Conservation (phyloP, 1,140 invertebrate genomes). For the Pinna nobilis region DNA sequence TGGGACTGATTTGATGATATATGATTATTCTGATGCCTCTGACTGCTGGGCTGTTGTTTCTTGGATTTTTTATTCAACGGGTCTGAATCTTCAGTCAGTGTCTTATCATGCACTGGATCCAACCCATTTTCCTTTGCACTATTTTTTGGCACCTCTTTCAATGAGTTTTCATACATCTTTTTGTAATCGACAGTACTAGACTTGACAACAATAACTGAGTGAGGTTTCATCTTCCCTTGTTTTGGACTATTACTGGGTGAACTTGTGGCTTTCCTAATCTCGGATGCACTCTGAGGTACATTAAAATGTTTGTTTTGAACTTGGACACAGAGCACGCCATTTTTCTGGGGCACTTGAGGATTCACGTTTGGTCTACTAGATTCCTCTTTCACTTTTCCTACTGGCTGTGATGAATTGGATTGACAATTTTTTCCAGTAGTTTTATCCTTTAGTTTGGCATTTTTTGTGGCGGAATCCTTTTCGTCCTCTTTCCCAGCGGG, state of each 20-base stretch:
- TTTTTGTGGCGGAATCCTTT: background rate
- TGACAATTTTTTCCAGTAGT: constrained; percentile 14
- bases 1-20: constrained; percentile 10
- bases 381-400: constrained; percentile 11
- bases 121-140: too few relatives aligned
- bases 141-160: too few relatives aligned
- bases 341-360: constrained; percentile 1
- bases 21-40: constrained; percentile 1
- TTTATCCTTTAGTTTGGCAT: constrained; percentile 28
- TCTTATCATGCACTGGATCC: too few relatives aligned
- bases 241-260: constrained; percentile 1
- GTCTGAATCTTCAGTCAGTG: too few relatives aligned
- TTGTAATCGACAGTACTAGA: background rate
- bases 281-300: constrained; percentile 8
- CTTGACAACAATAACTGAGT: background rate
- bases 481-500: constrained; percentile 38
- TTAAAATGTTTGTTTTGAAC: constrained; percentile 7
- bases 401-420: constrained; percentile 16
- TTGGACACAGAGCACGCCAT: background rate
- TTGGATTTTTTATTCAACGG: too few relatives aligned
- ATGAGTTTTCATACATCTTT: background rate
- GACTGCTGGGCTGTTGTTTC: too few relatives aligned
- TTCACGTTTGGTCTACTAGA: constrained; percentile 10
- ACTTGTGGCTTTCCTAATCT: constrained; percentile 14
- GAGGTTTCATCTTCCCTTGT: constrained; percentile 4